phyloP scores from a whole-genome alignment of 64 coral and sea anemone genomes.

The Hydrozoanthus tunicans region DNA sequence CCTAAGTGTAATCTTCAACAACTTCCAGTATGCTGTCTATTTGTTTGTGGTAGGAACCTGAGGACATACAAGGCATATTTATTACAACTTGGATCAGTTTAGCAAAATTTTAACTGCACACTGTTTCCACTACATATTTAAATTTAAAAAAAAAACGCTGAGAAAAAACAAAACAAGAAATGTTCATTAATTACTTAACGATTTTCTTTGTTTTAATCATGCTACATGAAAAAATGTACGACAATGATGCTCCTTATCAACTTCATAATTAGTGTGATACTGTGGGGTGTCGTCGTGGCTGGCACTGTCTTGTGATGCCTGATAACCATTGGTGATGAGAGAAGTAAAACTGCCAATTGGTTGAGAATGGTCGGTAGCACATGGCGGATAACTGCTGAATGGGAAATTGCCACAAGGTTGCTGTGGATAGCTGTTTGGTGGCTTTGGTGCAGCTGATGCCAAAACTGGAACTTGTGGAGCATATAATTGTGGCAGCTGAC shows the following conservation, averaged over 20 bases:
- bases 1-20: constrained; percentile 3
- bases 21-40: background rate
- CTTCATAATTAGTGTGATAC: background rate
- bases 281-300: background rate
- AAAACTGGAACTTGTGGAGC: background rate
- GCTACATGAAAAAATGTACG: background rate
- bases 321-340: background rate
- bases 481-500: background rate
- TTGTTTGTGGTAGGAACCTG: constrained; percentile 2
- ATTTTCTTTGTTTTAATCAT: background rate
- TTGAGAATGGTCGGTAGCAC: background rate
- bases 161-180: background rate
- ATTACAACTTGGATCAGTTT: background rate
- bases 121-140: background rate
- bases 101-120: constrained; percentile 3
- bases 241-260: background rate
- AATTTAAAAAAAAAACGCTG: background rate
- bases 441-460: background rate
- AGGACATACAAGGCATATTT: background rate
- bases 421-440: background rate
- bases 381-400: background rate
- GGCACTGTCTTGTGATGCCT: constrained; percentile 1
- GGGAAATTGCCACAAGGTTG: background rate
- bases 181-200: background rate
- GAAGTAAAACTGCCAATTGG: background rate